Evolutionary conservation across 1,140 invertebrate species (phyloP).

Genomic region (Odontomachus brunneus): DNA sequence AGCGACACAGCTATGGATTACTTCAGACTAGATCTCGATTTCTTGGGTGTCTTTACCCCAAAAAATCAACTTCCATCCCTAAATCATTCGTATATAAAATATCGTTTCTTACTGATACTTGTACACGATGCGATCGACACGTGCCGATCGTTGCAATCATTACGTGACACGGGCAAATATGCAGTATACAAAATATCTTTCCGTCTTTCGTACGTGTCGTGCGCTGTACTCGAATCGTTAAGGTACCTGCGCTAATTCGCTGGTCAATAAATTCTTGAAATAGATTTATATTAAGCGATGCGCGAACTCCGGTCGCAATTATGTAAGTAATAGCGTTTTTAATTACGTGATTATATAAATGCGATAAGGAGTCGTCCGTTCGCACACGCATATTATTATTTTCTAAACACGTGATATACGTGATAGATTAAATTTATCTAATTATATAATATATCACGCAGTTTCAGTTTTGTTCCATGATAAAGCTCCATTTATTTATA

Average conservation of each 20-base stretch:
- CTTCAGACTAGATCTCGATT: conserved; percentile 56
- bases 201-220: conserved; percentile 4
- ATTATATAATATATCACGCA: neutral
- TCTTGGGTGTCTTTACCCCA: neutral
- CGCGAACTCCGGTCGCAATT: neutral
- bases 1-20: conserved; percentile 6
- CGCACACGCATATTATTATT: conserved; percentile 29
- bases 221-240: neutral
- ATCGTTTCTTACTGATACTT: conserved; percentile 21
- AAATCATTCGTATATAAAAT: conserved; percentile 64
- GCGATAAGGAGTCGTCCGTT: neutral
- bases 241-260: neutral
- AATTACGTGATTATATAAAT: neutral
- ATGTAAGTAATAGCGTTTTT: neutral
- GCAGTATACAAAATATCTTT: conserved; percentile 65
- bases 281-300: neutral
- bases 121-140: neutral
- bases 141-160: neutral
- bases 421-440: conserved; percentile 12
- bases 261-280: conserved; percentile 11
- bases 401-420: conserved; percentile 33
- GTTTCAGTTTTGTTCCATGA: neutral
- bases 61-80: neutral
- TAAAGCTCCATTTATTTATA: conserved; percentile 5
- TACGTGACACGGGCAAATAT: conserved; percentile 31